Evolutionary conservation across 2,797 vertebrate genomes (phyloP).

Genomic region (Botia kubotai): DNA sequence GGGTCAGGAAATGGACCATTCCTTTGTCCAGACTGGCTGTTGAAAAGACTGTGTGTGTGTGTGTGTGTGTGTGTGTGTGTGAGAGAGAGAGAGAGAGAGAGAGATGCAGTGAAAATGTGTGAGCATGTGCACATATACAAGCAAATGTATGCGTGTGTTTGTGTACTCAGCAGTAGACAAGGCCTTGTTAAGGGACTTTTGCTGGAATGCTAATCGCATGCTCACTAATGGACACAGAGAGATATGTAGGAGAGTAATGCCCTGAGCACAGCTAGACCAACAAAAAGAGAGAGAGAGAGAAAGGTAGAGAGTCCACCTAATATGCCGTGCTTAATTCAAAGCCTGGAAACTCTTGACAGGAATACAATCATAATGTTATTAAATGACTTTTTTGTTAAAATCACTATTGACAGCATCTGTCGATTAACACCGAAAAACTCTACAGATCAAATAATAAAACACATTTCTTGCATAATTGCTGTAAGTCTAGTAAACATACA

Average conservation of each 20-base stretch:
- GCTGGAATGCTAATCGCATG: slow-evolving; percentile 55
- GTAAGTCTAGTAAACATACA: no score
- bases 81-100: no score
- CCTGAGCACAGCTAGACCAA: slow-evolving; percentile 31
- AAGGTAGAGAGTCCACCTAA: slow-evolving; percentile 8
- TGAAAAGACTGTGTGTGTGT: slow-evolving; percentile 47
- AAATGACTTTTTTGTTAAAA: no score
- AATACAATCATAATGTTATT: no score
- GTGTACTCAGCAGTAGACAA: background rate
- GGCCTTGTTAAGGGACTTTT: slow-evolving; percentile 26
- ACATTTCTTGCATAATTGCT: background rate
- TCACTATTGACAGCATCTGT: no score
- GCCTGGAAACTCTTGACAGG: background rate
- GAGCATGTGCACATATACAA: slow-evolving; percentile 14
- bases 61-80: slow-evolving; percentile 19
- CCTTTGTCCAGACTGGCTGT: slow-evolving; percentile 59
- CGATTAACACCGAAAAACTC: no score
- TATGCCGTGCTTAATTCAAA: background rate
- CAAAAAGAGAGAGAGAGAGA: slow-evolving; percentile 23
- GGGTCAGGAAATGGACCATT: slow-evolving; percentile 70
- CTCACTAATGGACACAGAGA: slow-evolving; percentile 44
- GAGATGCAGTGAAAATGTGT: no score
- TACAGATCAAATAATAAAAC: background rate
- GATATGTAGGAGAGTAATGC: slow-evolving; percentile 24
- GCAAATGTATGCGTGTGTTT: slow-evolving; percentile 23